Evolutionary conservation across 2,888 invertebrate genomes (phyloP).

Genomic region (Vanessa cardui): DNA sequence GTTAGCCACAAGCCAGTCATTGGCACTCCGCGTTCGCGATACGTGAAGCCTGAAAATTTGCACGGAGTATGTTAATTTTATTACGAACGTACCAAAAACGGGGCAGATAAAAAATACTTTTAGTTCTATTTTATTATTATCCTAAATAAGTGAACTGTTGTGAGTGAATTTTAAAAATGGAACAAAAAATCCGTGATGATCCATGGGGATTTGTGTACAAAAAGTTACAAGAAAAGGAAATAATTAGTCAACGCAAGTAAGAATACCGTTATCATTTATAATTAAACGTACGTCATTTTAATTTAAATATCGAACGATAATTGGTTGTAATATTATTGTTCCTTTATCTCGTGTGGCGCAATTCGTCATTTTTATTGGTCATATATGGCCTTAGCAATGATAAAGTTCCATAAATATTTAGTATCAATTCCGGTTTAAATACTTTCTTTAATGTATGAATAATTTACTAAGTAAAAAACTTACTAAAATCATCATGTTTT

Average conservation of each 20-base stretch:
- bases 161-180: slow-evolving; percentile 51
- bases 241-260: slow-evolving; percentile 69
- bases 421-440: too few relatives aligned
- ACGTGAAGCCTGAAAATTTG: slow-evolving; percentile 60
- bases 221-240: slow-evolving; percentile 69
- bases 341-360: too few relatives aligned
- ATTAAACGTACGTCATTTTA: not conserved
- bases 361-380: not conserved
- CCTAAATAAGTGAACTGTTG: slow-evolving; percentile 17
- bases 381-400: too few relatives aligned
- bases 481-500: too few relatives aligned
- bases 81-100: not conserved
- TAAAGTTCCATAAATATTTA: too few relatives aligned
- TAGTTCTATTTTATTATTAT: not conserved
- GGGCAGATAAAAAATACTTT: not conserved
- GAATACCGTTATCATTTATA: slow-evolving; percentile 38
- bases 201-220: slow-evolving; percentile 72
- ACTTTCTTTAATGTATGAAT: too few relatives aligned
- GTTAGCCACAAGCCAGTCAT: slow-evolving; percentile 55
- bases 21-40: slow-evolving; percentile 54
- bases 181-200: slow-evolving; percentile 54
- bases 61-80: slow-evolving; percentile 8
- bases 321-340: not conserved
- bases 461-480: too few relatives aligned
- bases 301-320: not conserved